Evolutionary conservation across 2,113 vertebrate species (phyloP).

Genomic region (Argyrosomus japonicus): DNA sequence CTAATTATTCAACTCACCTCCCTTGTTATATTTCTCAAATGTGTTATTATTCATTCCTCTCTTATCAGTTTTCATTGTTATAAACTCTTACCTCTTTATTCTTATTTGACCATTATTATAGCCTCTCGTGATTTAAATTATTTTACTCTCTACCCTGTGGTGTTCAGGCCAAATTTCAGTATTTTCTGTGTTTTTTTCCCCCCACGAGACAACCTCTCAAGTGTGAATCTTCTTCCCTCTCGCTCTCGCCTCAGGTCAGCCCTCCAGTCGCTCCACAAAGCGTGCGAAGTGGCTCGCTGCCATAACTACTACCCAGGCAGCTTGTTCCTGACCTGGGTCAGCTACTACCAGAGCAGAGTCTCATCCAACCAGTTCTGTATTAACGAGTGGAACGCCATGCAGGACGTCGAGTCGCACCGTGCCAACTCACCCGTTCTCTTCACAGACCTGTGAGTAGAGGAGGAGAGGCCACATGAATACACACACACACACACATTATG

Average conservation of each 20-base stretch:
- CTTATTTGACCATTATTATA: not conserved
- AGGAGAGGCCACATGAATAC: not conserved
- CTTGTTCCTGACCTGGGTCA: slow-evolving; percentile 98
- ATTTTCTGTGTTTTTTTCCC: not conserved
- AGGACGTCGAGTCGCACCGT: slow-evolving; percentile 96
- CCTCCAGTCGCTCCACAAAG: slow-evolving; percentile 96
- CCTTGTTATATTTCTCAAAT: not conserved
- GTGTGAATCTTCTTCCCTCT: slow-evolving; percentile 7
- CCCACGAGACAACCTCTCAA: not conserved
- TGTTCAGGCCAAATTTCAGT: not conserved
- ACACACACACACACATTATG: not conserved
- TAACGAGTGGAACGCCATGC: slow-evolving; percentile 99
- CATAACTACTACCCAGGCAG: slow-evolving; percentile 98
- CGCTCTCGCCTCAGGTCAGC: slow-evolving; percentile 88
- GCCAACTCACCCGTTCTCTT: slow-evolving; percentile 95
- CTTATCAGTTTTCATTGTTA: not conserved
- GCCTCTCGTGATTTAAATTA: not conserved
- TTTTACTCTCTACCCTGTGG: not conserved
- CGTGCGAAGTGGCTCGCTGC: slow-evolving; percentile 94
- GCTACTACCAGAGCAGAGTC: slow-evolving; percentile 97
- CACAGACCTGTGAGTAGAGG: slow-evolving; percentile 92
- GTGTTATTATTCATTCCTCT: not conserved
- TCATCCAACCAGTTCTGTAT: slow-evolving; percentile 94
- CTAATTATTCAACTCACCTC: slow-evolving; percentile 14
- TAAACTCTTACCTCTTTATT: not conserved